A percentile compares a stretch with the other conserved stretches of the same genome.
These are phyloP conservation scores for Odontesthes bonariensis DNA, from an alignment of 2,113 vertebrate species.

Conservation along the genomic window DNA sequence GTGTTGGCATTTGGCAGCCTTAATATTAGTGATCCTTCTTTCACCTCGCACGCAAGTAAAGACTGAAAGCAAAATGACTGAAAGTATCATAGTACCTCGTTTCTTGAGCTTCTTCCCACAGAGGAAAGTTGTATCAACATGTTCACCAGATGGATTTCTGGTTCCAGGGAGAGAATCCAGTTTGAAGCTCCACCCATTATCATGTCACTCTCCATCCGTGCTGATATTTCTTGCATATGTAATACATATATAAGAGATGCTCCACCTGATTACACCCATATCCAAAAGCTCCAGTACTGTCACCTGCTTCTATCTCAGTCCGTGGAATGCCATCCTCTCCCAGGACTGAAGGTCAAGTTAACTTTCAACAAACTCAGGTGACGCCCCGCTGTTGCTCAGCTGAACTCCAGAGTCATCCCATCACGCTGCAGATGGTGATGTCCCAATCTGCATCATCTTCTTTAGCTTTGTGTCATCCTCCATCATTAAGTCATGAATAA, in stretches of 20 bases:
- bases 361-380: not conserved
- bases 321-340: no score
- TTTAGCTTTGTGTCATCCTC: not conserved
- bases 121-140: constrained; percentile 6
- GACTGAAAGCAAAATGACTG: no score
- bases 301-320: no score
- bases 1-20: not conserved
- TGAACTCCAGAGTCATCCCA: not conserved
- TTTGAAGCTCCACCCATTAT: not conserved
- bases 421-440: constrained; percentile 5
- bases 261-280: no score
- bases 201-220: not conserved
- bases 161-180: not conserved
- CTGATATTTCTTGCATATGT: not conserved
- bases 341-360: no score
- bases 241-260: not conserved
- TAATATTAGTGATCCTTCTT: not conserved
- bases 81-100: constrained; percentile 7
- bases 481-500: not conserved
- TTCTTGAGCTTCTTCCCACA: constrained; percentile 1
- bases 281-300: no score
- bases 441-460: not conserved
- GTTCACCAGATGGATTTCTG: not conserved
- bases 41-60: no score
- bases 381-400: not conserved